Percentiles rank a stretch among this genome's conserved stretches.
These are phyloP conservation scores for Eilema caniola DNA, from an alignment of 2,888 invertebrate genomes.

Conservation along the genomic window DNA sequence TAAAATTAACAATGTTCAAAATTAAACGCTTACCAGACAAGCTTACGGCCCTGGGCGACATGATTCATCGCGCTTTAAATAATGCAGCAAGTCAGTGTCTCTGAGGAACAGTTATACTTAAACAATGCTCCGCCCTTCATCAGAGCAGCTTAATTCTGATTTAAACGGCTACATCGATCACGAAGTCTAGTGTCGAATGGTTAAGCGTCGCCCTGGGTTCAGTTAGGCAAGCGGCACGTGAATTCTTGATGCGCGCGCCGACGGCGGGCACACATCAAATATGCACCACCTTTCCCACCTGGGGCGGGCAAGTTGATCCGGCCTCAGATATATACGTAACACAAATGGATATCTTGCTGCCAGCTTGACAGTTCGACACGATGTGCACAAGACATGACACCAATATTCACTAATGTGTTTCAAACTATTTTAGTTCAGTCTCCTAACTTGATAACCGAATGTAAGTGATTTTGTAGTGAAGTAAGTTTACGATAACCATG, in stretches of 20 bases:
- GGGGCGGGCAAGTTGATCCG: slow-evolving; percentile 55
- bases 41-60: slow-evolving; percentile 41
- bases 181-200: slow-evolving; percentile 59
- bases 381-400: slow-evolving; percentile 53
- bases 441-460: slow-evolving; percentile 14
- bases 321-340: slow-evolving; percentile 50
- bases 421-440: slow-evolving; percentile 47
- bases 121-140: slow-evolving; percentile 59
- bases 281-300: slow-evolving; percentile 72
- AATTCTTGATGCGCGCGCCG: slow-evolving; percentile 74
- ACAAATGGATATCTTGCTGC: slow-evolving; percentile 65
- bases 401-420: slow-evolving; percentile 40
- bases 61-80: slow-evolving; percentile 51
- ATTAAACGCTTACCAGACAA: slow-evolving; percentile 51
- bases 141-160: slow-evolving; percentile 64
- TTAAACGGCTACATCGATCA: slow-evolving; percentile 69
- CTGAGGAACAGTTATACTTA: slow-evolving; percentile 50
- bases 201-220: slow-evolving; percentile 67
- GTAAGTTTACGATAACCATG: not conserved
- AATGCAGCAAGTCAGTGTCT: slow-evolving; percentile 47
- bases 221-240: slow-evolving; percentile 68
- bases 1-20: slow-evolving; percentile 49
- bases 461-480: not conserved
- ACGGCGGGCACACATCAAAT: slow-evolving; percentile 72
- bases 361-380: slow-evolving; percentile 61